Evolutionary conservation across 2,113 vertebrate genomes (phyloP), one percentile per base, ranked within the genome.

Genomic region (Eublepharis macularius): DNA sequence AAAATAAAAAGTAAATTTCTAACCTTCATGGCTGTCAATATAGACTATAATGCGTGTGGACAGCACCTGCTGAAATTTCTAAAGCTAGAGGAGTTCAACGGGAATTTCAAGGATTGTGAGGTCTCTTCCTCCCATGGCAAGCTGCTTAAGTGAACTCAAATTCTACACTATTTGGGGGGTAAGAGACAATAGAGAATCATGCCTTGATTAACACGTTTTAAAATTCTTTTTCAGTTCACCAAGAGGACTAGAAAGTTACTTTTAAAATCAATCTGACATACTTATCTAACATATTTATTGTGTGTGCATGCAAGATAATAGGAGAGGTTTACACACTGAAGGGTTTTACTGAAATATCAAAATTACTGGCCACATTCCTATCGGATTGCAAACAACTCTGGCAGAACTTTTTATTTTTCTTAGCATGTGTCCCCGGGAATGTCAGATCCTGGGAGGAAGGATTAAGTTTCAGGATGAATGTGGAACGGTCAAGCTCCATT

Each of bases 401-500:
- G 57, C 2, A 41, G 54, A 10, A 34, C 16, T 32, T 2, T 34
- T 36, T 77, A 16, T 54, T 77, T 68, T 77, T 26, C 74, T 77
- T 39, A 54, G 75, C 45, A 26, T 69, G 4, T 43, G 36, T 54
- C 47, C 49, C 75, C 41, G 36, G 57, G 47, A n/a, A 41, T 4
- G 43, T 54, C 63, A 47, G 13, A 9, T 41, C 47, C 69, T 36
- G n/a, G 83, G 1, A 1, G 41, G 65, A 8, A 82, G 51, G 65
- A 1, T 0, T 0, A 24, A 41, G 60, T 72, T 47, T 84, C 0
- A 0, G 39, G 60, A 49, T 24, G 21, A 7, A 36, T 0, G 0
- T 0, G 0, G 78, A 70, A 74, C 34, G 1, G 1, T 0, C 3
- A n/a, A 7, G 86, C 82, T 32, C 32, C 1, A 49, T 84, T 47